Evolutionary conservation across 2,797 vertebrate genomes (phyloP), one percentile per base, ranked within the genome.

Genomic region (Meda fulgida): DNA sequence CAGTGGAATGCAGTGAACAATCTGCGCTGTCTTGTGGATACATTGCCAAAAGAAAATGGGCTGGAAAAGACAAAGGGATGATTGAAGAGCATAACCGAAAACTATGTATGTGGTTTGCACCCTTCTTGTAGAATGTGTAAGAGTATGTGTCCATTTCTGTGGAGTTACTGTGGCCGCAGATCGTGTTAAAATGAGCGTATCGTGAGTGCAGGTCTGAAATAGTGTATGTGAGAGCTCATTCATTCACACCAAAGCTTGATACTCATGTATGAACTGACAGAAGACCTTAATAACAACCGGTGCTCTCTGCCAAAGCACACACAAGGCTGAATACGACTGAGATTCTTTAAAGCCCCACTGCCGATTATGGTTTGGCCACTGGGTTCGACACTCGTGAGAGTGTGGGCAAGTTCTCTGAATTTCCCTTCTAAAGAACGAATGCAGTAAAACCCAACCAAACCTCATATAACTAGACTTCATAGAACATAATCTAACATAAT

Each of bases 181-280:
- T 69, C 65, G 5, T 43, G 63, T 70, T 70, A 51, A 80, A 80
- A 79, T 66, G 26, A 83, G 60, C 7, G 1, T 40, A 76, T 76
- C 7, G 1, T 31, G 13, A 38, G 63, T 16, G 43, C 46, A 13
- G 31, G 38, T 31, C 51, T 67, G 46, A 83, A 67, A 78, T 66
- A 80, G 69, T 40, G 34, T 40, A 46, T 83, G 84, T 77, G 77
- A 77, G 78, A 11, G 48, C 79, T 80, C 83, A 85, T 88, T 89
- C 77, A 87, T 70, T 86, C 86, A 83, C 67, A 80, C 81, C 81
- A 71, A 77, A 40, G 53, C 73, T 51, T 72, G 85, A 85, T 78
- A 78, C n/a, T 81, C 85, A 81, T 82, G 72, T 87, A 84, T 86
- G 75, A 85, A 72, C 71, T 46, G 81, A 84, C 79, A 80, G 89